A percentile compares a stretch with the other conserved stretches of the same genome.
These are phyloP conservation scores for Spongilla lacustris DNA, from an alignment of 37 sponge, comb jelly and placozoan genomes.

Conservation along the genomic window DNA sequence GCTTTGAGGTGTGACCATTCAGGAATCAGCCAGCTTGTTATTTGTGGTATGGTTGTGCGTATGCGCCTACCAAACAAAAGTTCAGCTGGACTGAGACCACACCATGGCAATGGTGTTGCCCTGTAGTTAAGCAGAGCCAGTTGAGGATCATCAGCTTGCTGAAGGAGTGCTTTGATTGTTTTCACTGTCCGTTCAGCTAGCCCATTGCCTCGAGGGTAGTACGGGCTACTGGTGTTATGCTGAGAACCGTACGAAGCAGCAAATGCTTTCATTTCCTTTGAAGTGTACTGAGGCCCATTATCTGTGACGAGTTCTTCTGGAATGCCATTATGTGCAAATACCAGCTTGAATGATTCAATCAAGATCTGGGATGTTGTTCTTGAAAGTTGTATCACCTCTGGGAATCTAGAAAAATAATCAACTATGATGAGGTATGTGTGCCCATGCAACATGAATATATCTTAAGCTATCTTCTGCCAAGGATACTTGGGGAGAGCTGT, in stretches of 20 bases:
- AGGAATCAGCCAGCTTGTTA: conserved; percentile 15
- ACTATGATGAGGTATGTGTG: conserved; percentile 18
- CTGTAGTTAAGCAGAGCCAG: conserved; percentile 56
- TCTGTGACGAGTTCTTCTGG: conserved; percentile 45
- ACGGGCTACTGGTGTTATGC: conserved; percentile 56
- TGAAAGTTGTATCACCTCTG: conserved; percentile 35
- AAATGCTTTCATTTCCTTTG: conserved; percentile 40
- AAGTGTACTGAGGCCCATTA: conserved; percentile 63
- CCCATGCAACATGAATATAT: conserved; percentile 31
- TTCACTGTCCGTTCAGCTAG: conserved; percentile 50
- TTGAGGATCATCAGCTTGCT: conserved; percentile 9
- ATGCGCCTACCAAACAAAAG: conserved; percentile 42
- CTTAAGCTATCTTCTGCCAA: conserved; percentile 47
- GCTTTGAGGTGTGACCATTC: conserved; percentile 45
- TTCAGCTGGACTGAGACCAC: conserved; percentile 46
- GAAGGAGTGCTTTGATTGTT: conserved; percentile 40
- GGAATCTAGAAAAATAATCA: conserved; percentile 25
- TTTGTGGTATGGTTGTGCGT: conserved; percentile 54
- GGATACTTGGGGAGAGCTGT: conserved; percentile 15
- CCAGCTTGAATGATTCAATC: conserved; percentile 17
- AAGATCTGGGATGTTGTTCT: conserved; percentile 42
- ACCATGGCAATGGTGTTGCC: conserved; percentile 66
- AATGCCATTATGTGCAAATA: conserved; percentile 56
- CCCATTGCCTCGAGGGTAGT: conserved; percentile 61
- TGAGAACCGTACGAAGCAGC: conserved; percentile 22